These are phyloP conservation scores for Saguinus midas DNA, from an alignment of 2,113 vertebrate genomes.

Conservation along the genomic window DNA sequence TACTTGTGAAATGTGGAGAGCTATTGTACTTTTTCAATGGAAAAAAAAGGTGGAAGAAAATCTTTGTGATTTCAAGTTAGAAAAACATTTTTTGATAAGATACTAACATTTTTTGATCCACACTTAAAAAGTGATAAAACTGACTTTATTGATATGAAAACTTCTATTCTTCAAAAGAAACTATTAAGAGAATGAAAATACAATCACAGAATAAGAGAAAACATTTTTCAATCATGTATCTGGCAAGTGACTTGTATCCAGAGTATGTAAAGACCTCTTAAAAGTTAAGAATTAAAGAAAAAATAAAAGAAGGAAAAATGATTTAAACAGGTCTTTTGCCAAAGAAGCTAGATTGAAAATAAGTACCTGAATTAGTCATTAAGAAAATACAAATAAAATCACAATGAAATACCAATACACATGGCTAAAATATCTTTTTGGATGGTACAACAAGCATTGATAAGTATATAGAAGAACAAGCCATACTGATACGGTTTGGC, in stretches of 20 bases:
- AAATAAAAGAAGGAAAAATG: neutral
- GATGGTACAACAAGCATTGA: neutral
- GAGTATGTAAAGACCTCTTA: neutral
- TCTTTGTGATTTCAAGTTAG: neutral
- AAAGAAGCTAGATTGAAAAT: neutral
- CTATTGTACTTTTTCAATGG: neutral
- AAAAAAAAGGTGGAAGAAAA: neutral
- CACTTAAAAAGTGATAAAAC: neutral
- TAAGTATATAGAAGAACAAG: neutral
- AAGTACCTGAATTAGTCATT: neutral
- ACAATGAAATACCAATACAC: neutral
- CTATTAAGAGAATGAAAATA: neutral
- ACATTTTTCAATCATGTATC: neutral
- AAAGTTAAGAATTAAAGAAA: conserved; percentile 3
- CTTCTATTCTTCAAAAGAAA: neutral
- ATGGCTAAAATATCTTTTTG: neutral
- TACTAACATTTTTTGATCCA: neutral
- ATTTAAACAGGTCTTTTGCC: neutral
- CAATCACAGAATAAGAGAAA: neutral
- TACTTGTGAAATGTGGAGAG: neutral
- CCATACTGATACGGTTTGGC: too few relatives aligned
- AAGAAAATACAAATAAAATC: neutral
- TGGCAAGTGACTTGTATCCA: neutral
- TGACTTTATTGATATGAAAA: neutral
- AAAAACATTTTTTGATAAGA: neutral